phyloP scores from a whole-genome alignment of 2,113 vertebrate species.

The human (Homo sapiens) region DNA sequence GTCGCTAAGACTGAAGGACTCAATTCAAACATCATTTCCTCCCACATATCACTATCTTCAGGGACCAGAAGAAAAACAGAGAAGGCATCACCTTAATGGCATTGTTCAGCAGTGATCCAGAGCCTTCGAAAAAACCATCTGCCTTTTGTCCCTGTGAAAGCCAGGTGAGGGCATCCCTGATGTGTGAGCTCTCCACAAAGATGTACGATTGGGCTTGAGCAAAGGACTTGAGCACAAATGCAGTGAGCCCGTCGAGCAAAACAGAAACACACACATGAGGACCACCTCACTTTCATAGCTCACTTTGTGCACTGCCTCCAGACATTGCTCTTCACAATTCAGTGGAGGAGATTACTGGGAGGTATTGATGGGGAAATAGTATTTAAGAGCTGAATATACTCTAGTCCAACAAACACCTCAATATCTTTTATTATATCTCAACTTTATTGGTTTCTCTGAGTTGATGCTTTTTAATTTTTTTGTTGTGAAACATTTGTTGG shows the following conservation, averaged over 20 bases:
- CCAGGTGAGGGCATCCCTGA: slow-evolving; percentile 35
- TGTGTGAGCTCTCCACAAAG: slow-evolving; percentile 65
- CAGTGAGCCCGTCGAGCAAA: slow-evolving; percentile 72
- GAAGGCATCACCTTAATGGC: slow-evolving; percentile 66
- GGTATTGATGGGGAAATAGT: not conserved
- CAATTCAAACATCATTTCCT: not conserved
- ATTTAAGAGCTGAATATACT: not conserved
- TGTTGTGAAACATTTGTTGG: not conserved
- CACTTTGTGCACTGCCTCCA: not conserved
- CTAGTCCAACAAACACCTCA: not conserved
- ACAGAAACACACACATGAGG: not conserved
- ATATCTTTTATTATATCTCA: not conserved
- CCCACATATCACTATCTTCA: not conserved
- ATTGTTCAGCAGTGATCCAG: slow-evolving; percentile 65
- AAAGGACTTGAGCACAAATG: slow-evolving; percentile 76
- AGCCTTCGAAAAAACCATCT: slow-evolving; percentile 70
- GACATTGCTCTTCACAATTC: not conserved
- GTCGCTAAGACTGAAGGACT: not conserved
- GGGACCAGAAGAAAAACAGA: not conserved
- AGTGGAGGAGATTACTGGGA: not conserved
- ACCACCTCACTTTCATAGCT: not conserved
- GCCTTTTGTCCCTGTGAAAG: slow-evolving; percentile 59
- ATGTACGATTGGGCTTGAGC: slow-evolving; percentile 63
- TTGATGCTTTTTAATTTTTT: not conserved
- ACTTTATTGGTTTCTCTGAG: not conserved